Percentiles rank a stretch among this genome's conserved stretches.
Evolutionary conservation across 2,888 invertebrate species (phyloP).

Genomic region (Antheraea assamensis): DNA sequence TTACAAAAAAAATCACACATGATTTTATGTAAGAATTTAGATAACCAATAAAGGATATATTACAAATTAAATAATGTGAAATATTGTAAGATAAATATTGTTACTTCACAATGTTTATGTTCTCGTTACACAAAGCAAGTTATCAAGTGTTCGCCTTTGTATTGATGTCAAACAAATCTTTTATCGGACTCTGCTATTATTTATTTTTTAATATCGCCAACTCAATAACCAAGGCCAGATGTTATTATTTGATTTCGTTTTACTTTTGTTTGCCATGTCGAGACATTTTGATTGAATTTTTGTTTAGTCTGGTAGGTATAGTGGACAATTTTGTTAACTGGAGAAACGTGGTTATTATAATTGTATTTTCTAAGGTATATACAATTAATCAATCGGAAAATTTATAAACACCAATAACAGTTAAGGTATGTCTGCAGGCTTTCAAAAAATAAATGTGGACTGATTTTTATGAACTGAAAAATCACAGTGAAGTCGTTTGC

Average conservation of each 20-base stretch:
- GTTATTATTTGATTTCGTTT: background rate
- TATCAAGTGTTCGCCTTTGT: conserved; percentile 2
- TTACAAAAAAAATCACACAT: too few species aligned
- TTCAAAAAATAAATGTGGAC: background rate
- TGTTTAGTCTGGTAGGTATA: background rate
- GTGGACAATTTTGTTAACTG: background rate
- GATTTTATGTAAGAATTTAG: too few species aligned
- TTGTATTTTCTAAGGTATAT: background rate
- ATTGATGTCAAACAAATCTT: conserved; percentile 10
- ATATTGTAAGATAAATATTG: background rate
- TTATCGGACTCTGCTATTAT: conserved; percentile 6
- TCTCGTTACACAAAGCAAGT: background rate
- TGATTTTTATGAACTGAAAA: background rate
- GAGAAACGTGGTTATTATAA: background rate
- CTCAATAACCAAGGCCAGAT: conserved; percentile 5
- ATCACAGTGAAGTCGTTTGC: too few species aligned
- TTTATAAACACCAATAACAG: too few species aligned
- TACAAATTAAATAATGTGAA: too few species aligned
- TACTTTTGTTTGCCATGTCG: conserved; percentile 4
- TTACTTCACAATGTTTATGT: background rate
- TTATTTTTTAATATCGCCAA: conserved; percentile 6
- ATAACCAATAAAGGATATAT: too few species aligned
- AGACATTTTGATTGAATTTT: conserved; percentile 1
- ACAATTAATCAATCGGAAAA: background rate
- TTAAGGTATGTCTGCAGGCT: too few species aligned